Conservation (phyloP, 2,797 vertebrate genomes). For the Pachyuromys duprasi region DNA sequence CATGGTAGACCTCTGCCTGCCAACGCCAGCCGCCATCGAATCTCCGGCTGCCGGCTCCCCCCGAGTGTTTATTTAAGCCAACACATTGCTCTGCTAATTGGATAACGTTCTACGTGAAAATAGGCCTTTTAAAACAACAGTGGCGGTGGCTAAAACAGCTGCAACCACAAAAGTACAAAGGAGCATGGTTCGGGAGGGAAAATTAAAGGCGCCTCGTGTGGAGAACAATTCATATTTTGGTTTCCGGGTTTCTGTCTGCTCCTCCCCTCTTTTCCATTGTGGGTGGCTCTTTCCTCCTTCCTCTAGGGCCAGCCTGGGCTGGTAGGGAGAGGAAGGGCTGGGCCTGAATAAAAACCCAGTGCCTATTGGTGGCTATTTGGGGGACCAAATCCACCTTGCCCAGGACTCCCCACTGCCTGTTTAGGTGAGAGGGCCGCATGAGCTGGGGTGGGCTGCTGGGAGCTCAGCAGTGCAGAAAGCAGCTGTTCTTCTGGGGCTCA, state of each 20-base stretch:
- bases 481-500: too few relatives aligned
- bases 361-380: neutral
- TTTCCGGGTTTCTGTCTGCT: neutral
- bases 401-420: neutral
- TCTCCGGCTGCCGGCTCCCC: conserved; percentile 82
- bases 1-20: conserved; percentile 72
- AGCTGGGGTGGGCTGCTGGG: neutral
- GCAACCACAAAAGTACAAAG: conserved; percentile 79
- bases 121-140: conserved; percentile 87
- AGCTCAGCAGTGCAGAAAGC: neutral
- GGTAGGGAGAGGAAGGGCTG: fast-evolving
- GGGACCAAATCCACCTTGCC: too few relatives aligned
- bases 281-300: neutral
- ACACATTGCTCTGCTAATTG: conserved; percentile 90
- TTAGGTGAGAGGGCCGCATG: neutral
- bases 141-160: conserved; percentile 84
- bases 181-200: neutral
- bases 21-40: conserved; percentile 83
- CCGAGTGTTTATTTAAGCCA: conserved; percentile 89
- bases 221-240: neutral
- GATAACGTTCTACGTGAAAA: conserved; percentile 89
- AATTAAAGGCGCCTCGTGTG: neutral
- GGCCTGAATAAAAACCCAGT: neutral
- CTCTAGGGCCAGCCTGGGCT: neutral
- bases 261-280: neutral